A percentile compares a stretch with the other conserved stretches of the same genome.
Evolutionary conservation across 2,797 vertebrate genomes (phyloP).

Genomic region (Eulemur rubriventer): DNA sequence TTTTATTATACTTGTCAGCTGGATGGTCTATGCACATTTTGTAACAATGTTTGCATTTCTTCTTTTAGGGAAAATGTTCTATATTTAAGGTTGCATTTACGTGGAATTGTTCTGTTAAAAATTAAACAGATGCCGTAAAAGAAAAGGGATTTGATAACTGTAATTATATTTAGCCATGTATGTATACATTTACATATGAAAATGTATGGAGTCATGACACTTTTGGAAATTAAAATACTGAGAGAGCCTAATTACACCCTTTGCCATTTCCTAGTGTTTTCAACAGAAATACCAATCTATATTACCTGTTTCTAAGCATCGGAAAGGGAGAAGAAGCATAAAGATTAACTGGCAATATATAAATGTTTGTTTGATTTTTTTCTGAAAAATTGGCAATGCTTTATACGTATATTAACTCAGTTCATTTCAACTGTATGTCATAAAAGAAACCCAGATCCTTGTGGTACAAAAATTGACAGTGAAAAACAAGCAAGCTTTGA

Average conservation of each 20-base stretch:
- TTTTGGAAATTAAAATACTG: conserved; percentile 22
- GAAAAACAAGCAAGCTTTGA: background rate
- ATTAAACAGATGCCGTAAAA: background rate
- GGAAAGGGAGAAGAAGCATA: background rate
- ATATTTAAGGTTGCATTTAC: background rate
- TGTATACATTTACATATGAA: background rate
- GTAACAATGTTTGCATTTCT: background rate
- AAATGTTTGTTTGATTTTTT: background rate
- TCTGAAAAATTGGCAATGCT: background rate
- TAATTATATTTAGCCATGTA: background rate
- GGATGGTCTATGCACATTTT: background rate
- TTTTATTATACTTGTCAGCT: background rate
- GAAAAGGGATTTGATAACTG: background rate
- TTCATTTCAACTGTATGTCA: background rate
- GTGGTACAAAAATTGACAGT: background rate
- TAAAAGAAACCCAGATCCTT: background rate
- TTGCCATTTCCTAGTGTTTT: background rate
- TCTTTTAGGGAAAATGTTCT: background rate
- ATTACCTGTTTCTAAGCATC: background rate
- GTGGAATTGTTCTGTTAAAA: background rate
- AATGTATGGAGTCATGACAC: background rate
- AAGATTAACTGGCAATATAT: conserved; percentile 18
- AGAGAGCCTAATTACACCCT: background rate
- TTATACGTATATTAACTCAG: background rate
- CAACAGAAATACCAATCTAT: background rate